Percentiles rank a stretch among this genome's conserved stretches.
These are phyloP conservation scores for Pterophyllum scalare DNA, from an alignment of 2,113 vertebrate species.

Conservation along the genomic window DNA sequence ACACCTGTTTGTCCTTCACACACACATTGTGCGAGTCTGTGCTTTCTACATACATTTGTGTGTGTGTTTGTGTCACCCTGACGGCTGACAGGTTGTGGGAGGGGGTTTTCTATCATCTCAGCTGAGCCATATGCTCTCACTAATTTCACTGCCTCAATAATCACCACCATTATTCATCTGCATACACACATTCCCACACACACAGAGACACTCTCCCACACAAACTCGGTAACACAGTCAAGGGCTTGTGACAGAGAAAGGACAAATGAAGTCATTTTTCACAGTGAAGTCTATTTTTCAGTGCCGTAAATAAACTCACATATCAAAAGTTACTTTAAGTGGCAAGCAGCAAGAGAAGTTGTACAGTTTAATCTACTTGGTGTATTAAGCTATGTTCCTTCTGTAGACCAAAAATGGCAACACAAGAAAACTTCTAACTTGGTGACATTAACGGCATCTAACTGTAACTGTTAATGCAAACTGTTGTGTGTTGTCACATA, in stretches of 20 bases:
- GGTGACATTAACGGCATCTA: no score
- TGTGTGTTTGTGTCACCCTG: conserved; percentile 23
- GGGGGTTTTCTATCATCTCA: conserved; percentile 64
- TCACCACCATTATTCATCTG: conserved; percentile 73
- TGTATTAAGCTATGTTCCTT: neutral
- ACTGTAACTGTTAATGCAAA: no score
- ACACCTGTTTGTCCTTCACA: conserved; percentile 72
- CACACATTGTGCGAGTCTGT: neutral
- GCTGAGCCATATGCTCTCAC: conserved; percentile 74
- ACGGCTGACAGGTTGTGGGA: conserved; percentile 61
- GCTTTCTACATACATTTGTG: neutral
- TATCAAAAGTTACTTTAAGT: conserved; percentile 13
- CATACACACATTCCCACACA: conserved; percentile 17
- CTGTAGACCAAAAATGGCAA: no score
- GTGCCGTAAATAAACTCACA: conserved; percentile 17
- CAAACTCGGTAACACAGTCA: conserved; percentile 29
- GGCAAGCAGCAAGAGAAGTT: neutral
- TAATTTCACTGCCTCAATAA: conserved; percentile 77
- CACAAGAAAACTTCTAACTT: no score
- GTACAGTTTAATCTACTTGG: neutral
- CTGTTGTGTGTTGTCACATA: no score
- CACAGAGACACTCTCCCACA: neutral
- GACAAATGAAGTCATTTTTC: conserved; percentile 51
- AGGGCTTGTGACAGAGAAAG: conserved; percentile 55
- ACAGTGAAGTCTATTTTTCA: conserved; percentile 29